Base-by-base conservation (phyloP, 1,140 invertebrate genomes). In the Adelges cooleyi region DNA sequence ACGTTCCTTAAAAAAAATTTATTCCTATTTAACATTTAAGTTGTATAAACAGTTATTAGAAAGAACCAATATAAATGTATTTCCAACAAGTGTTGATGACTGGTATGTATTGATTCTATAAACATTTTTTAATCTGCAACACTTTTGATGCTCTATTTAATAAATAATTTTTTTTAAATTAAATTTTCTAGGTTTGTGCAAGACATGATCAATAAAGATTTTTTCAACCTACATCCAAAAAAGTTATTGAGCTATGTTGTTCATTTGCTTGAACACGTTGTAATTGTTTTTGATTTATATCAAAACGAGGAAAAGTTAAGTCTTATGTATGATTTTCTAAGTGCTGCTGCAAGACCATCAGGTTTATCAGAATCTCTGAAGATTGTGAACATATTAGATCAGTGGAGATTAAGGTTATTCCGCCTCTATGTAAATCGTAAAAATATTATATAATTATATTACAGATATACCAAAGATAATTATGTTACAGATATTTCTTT, bases 61-160 rank as follows among this genome's bases (percentile, higher is more conserved):
- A 42, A 42, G 17, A 17, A 42, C 22, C 2, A 25, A 56, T 17
- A 18, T 10, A 1, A 18, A 18, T 42, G 2, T 23, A 42, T 56
- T 44, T 25, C 53, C 52, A 6, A 22, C 53, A 17, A 27, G 6
- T 27, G 6, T 56, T 3, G 42, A 44, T n/a, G 53, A 44, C 13
- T 56, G 38, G 53, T 56, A 44, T 17, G 51, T 36, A 33, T 29
- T 53, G n/a, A n/a, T n/a, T n/a, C n/a, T n/a, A n/a, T n/a, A n/a
- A n/a, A n/a, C n/a, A n/a, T n/a, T n/a, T n/a, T n/a, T 33, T 33
- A 33, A 33, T 33, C 29, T 33, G 29, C 5, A 33, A 6, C 5
- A 33, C 5, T 33, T 33, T 33, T 6, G 11, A 33, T 33, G 11
- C 5, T 6, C 5, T 33, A 33, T 6, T 33, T 33, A 33, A 33